Evolutionary conservation across 30 jellyfish, hydroid and myxozoan genomes (phyloP).

Genomic region (Aurelia sp.): DNA sequence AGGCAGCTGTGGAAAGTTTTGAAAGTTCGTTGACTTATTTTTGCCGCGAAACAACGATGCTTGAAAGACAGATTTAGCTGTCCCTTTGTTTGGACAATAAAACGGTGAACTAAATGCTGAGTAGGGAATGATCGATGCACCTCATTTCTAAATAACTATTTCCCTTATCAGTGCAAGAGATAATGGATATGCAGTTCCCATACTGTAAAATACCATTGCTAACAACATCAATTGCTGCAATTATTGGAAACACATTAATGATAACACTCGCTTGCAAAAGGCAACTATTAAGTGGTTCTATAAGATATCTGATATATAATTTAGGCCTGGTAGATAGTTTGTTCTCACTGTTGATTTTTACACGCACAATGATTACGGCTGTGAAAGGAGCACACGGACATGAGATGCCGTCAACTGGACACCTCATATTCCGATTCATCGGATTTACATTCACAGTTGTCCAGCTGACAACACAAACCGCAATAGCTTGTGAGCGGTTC

Average conservation of each 20-base stretch:
- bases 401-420: neutral
- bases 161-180: no score
- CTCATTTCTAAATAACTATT: no score
- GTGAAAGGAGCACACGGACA: neutral
- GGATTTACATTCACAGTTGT: neutral
- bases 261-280: neutral
- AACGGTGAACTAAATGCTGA: no score
- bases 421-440: neutral
- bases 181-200: neutral
- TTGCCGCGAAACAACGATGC: no score
- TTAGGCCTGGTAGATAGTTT: neutral
- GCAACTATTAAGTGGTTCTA: neutral
- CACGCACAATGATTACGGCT: neutral
- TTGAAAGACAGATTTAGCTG: no score
- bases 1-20: no score
- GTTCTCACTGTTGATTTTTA: neutral
- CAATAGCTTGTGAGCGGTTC: conserved; percentile 25
- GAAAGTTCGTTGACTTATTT: no score
- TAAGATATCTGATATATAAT: conserved; percentile 4
- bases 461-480: conserved; percentile 11
- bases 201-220: neutral
- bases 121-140: no score
- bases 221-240: conserved; percentile 1
- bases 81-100: no score
- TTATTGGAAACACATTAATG: neutral